Percentiles rank a stretch among this genome's conserved stretches.
These are phyloP conservation scores for Trinorchestia longiramus DNA, from an alignment of 1,140 invertebrate genomes.

Conservation along the genomic window DNA sequence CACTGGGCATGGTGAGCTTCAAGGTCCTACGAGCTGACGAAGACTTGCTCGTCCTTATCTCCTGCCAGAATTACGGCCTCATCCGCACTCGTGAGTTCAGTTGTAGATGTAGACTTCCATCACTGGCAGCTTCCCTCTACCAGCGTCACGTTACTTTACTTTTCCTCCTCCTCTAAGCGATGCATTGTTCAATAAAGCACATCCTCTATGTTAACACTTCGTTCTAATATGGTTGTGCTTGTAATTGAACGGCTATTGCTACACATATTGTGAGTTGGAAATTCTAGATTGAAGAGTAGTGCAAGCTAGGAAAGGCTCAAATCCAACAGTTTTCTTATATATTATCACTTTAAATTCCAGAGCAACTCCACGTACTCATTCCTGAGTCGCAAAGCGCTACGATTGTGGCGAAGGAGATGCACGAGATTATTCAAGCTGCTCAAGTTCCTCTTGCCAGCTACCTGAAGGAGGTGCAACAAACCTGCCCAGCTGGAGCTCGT, in stretches of 20 bases:
- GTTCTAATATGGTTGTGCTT: too few relatives aligned
- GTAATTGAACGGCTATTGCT: too few relatives aligned
- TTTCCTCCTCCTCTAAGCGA: too few relatives aligned
- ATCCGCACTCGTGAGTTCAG: neutral
- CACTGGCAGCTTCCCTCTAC: too few relatives aligned
- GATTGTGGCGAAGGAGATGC: neutral
- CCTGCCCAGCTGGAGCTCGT: neutral
- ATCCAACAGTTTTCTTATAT: neutral
- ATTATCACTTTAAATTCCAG: neutral
- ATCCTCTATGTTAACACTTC: too few relatives aligned
- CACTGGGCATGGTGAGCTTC: neutral
- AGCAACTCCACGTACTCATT: neutral
- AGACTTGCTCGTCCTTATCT: neutral
- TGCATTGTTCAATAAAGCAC: too few relatives aligned
- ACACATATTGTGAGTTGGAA: too few relatives aligned
- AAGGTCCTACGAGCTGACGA: neutral
- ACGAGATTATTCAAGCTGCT: neutral
- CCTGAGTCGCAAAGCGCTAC: neutral
- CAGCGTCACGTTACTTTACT: too few relatives aligned
- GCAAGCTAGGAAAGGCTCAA: neutral
- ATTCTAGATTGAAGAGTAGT: neutral
- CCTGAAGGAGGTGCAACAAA: neutral
- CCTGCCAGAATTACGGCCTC: neutral
- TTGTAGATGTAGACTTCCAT: neutral
- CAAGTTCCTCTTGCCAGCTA: neutral